A percentile compares a stretch with the other conserved stretches of the same genome.
Conservation (phyloP, 2,888 invertebrate species). For the Thereva unica region DNA sequence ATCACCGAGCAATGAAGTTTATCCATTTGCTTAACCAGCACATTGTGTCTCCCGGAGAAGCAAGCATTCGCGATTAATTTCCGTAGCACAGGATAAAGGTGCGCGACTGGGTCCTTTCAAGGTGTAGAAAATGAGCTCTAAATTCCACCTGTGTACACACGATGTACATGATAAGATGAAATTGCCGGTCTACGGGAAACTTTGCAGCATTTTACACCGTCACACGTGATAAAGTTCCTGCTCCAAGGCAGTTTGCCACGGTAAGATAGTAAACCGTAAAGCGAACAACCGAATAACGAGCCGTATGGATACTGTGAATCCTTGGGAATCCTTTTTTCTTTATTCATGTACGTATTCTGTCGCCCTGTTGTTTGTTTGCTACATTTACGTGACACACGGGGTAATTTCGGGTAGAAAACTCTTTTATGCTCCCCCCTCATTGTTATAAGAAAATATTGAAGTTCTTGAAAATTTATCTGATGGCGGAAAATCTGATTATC, state of each 20-base stretch:
- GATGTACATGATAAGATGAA: constrained; percentile 5
- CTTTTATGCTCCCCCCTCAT: not conserved
- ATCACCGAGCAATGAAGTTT: too few species aligned
- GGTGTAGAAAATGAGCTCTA: constrained; percentile 8
- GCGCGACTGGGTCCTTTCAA: not conserved
- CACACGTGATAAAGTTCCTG: constrained; percentile 34
- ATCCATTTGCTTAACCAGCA: too few species aligned
- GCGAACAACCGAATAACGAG: not conserved
- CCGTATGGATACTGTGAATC: constrained; percentile 1
- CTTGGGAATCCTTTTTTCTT: not conserved
- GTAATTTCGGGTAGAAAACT: constrained; percentile 9
- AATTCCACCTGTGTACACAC: constrained; percentile 17
- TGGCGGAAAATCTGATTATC: too few species aligned
- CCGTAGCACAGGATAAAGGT: too few species aligned
- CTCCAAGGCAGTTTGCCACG: constrained; percentile 27
- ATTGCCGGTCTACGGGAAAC: constrained; percentile 21
- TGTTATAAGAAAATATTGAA: too few species aligned
- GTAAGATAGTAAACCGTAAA: not conserved
- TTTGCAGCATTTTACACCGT: constrained; percentile 32
- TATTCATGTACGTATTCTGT: not conserved
- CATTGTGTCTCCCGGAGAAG: too few species aligned
- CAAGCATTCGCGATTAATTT: too few species aligned
- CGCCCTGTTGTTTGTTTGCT: constrained; percentile 20
- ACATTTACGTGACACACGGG: constrained; percentile 15
- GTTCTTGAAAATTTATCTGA: too few species aligned